These are phyloP conservation scores for Drosophila prosaltans DNA, from an alignment of 1,140 invertebrate genomes.

Conservation along the genomic window DNA sequence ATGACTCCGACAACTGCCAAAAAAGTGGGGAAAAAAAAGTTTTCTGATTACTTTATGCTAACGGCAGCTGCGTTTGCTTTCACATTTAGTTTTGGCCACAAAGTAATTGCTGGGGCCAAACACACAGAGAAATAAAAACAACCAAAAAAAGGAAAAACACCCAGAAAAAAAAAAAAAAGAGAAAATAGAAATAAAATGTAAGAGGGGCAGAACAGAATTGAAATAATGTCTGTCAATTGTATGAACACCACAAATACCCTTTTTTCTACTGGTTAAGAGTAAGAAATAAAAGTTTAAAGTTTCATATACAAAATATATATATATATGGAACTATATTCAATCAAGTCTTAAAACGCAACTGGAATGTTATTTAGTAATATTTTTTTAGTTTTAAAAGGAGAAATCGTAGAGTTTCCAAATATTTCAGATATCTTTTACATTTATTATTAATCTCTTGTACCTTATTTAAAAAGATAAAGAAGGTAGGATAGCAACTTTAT, in stretches of 20 bases:
- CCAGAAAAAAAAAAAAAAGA: background rate
- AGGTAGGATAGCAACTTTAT: too few relatives aligned
- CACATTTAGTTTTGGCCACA: slow-evolving; percentile 63
- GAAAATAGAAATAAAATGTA: slow-evolving; percentile 4
- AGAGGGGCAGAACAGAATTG: background rate
- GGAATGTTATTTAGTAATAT: too few relatives aligned
- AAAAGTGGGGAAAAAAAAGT: slow-evolving; percentile 65
- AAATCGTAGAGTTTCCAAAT: too few relatives aligned
- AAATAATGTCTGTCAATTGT: background rate
- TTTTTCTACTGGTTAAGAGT: background rate
- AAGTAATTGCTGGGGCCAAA: slow-evolving; percentile 57
- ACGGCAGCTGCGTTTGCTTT: slow-evolving; percentile 66
- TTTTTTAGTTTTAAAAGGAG: too few relatives aligned
- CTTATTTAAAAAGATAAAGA: too few relatives aligned
- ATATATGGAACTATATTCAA: too few relatives aligned
- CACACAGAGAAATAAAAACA: background rate
- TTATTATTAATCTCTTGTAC: too few relatives aligned
- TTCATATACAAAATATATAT: too few relatives aligned
- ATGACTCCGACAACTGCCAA: slow-evolving; percentile 54
- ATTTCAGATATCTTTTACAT: too few relatives aligned
- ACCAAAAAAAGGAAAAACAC: slow-evolving; percentile 9
- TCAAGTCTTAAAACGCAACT: too few relatives aligned
- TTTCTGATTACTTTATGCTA: slow-evolving; percentile 75
- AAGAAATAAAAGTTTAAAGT: too few relatives aligned
- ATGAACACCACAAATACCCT: background rate